Evolutionary conservation across 2,113 vertebrate species (phyloP).

Genomic region (Dasyornis broadbenti): DNA sequence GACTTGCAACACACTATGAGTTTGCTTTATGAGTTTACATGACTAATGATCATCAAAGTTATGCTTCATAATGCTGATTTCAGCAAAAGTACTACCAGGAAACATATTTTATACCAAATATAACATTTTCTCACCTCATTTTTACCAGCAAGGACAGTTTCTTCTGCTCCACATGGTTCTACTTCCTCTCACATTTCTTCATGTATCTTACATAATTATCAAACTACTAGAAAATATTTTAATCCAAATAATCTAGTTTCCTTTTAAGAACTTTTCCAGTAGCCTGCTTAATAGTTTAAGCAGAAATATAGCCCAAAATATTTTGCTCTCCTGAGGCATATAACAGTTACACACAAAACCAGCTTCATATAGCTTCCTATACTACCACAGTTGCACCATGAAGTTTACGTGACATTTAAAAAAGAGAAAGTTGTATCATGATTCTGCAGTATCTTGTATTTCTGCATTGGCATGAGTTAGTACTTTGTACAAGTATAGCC

Average conservation of each 20-base stretch:
- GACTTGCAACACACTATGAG: background rate
- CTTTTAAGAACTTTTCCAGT: background rate
- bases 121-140: background rate
- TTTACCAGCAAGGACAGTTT: background rate
- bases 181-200: background rate
- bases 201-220: background rate
- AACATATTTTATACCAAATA: background rate
- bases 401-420: background rate
- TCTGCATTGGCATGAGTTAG: background rate
- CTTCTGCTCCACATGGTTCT: background rate
- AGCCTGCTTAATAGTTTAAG: background rate
- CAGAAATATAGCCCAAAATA: background rate
- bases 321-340: background rate
- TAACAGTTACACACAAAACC: rapidly evolving
- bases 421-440: background rate
- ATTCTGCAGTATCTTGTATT: background rate
- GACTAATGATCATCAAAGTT: background rate
- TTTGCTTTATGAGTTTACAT: background rate
- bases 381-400: background rate
- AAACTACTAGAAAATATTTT: background rate
- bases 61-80: background rate
- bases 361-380: background rate
- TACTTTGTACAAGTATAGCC: background rate
- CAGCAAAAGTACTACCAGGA: background rate
- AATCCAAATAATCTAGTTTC: background rate